Base-by-base conservation (phyloP, 2,888 invertebrate genomes). In the Entomobrya multifasciata region DNA sequence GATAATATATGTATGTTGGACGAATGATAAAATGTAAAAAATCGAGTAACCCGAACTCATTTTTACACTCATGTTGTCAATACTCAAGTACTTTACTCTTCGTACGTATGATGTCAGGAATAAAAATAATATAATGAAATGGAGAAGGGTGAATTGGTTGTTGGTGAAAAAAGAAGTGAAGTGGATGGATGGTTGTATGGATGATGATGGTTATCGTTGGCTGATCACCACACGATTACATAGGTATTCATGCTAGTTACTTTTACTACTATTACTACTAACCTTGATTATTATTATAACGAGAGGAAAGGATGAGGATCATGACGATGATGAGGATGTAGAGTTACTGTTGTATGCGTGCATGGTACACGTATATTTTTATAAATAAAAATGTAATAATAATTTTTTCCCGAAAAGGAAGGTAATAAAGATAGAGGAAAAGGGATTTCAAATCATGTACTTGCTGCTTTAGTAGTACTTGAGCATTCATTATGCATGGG, bases 401-500 rank as follows among this genome's bases (percentile, higher is more conserved):
- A 41, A 20, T 57, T 25, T 67, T 47, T 78, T 30, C 62, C n/a
- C n/a, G n/a, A n/a, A 62, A 65, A 78, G 78, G 62, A 57, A 41
- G 55, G 57, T 27, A 81, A 81, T 81, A 70, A 81, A 81, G 81
- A 81, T 81, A 70, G 67, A 20, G 44, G 55, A 70, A 70, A 81
- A 15, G 6, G 44, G 15, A 72, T 81, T 72, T 36, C 70, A 81
- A 57, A 52, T 81, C 72, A 57, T 81, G 81, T 81, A 72, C 52
- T 70, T 55, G 52, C 22, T 57, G 62, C 44, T 78, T 60, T 62
- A 78, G 60, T 27, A 41, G 65, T 57, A 72, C 72, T 72, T 70
- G 57, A 81, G 60, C 49, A 72, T 72, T 81, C 81, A 81, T 81
- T 70, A 81, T 81, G 81, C 47, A 81, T 25, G 81, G 57, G 27